Base-by-base conservation (phyloP, 2,797 vertebrate genomes). In the Chrosomus eos region DNA sequence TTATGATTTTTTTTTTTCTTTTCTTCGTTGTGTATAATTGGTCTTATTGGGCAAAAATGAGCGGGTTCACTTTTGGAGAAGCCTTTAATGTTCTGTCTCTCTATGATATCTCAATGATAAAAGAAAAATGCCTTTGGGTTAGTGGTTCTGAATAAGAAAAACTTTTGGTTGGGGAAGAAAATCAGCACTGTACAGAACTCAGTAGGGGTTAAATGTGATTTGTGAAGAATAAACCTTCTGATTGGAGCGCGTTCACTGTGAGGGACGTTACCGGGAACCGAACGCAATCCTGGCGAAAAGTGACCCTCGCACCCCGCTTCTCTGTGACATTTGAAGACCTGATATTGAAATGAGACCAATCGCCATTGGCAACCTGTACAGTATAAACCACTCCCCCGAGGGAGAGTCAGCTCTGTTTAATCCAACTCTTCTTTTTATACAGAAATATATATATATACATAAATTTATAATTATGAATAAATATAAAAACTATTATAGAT, bases 361-460 rank as follows among this genome's bases (percentile, higher is more conserved):
- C 88, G 84, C 86, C 77, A 83, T 91, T 86, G 89, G 92, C 90
- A 92, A 64, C 90, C 91, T 95, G 94, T 95, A 95, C 94, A 95
- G 94, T 94, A 94, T 94, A 93, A 92, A 94, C 94, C 93, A 93
- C 94, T 95, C 94, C 93, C 92, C 90, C 89, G 90, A 93, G 90
- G 78, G 93, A 90, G 58, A 91, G 88, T 92, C 90, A 93, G 43
- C 62, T 84, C 81, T 68, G 76, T 91, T 92, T 90, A 81, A 88
- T 92, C 91, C 91, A 92, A 92, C 94, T 94, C 90, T 92, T 93
- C 75, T 92, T 95, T 95, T 95, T 95, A 94, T 95, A 95, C 94
- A 93, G 93, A 95, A 95, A 94, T 94, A 94, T 87, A 94, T 94
- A 94, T 87, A 94, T 58, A 94, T 94, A 93, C 92, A 93, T 93